Evolutionary conservation across 2,797 vertebrate species (phyloP).

Genomic region (Mus spretus): DNA sequence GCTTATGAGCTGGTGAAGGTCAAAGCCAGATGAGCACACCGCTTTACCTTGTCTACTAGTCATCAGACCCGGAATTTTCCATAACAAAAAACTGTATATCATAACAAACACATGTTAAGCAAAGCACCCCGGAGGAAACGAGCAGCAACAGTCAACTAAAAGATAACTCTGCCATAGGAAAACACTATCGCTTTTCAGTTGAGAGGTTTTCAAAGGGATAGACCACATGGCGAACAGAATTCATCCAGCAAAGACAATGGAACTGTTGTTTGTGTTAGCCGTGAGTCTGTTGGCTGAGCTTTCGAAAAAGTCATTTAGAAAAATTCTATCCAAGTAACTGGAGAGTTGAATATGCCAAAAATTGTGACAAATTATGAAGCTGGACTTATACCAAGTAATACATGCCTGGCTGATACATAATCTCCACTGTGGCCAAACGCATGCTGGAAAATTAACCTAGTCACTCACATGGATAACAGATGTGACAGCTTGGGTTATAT

Average conservation of each 20-base stretch:
- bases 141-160: background rate
- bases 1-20: background rate
- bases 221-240: constrained; percentile 33
- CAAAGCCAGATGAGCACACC: background rate
- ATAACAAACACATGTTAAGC: constrained; percentile 43
- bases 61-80: constrained; percentile 48
- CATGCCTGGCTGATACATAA: constrained; percentile 26
- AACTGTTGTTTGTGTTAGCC: constrained; percentile 61
- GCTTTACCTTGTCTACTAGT: background rate
- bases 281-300: constrained; percentile 54
- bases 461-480: constrained; percentile 62
- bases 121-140: constrained; percentile 37
- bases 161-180: constrained; percentile 19
- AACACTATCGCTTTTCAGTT: constrained; percentile 48
- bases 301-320: constrained; percentile 70
- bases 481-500: constrained; percentile 53
- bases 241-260: constrained; percentile 45
- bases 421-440: constrained; percentile 42
- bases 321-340: constrained; percentile 59
- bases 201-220: constrained; percentile 34
- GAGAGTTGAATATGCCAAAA: constrained; percentile 69
- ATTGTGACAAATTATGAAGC: constrained; percentile 34
- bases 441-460: constrained; percentile 61
- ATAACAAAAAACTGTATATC: background rate
- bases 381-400: constrained; percentile 69